A percentile compares a stretch with the other conserved stretches of the same genome.
phyloP scores from a whole-genome alignment of 2,888 invertebrate species.

The Coelogynopora nodosa region DNA sequence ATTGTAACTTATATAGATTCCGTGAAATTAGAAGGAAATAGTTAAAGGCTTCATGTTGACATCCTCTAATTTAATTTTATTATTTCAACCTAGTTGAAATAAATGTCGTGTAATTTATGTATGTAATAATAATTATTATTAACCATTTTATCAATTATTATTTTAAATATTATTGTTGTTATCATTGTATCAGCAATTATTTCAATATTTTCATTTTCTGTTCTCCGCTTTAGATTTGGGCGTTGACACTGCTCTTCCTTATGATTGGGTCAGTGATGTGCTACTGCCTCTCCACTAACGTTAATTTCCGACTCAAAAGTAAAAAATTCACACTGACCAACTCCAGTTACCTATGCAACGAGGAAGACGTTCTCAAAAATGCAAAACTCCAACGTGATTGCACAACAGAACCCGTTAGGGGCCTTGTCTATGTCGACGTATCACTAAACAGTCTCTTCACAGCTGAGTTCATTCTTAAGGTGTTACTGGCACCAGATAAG shows the following conservation, averaged over 20 bases:
- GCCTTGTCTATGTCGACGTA: constrained; percentile 54
- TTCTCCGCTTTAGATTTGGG: constrained; percentile 44
- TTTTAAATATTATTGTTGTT: too few relatives aligned
- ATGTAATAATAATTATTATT: too few relatives aligned
- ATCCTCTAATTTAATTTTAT: too few relatives aligned
- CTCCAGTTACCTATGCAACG: constrained; percentile 37
- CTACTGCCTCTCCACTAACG: constrained; percentile 45
- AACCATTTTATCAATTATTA: too few relatives aligned
- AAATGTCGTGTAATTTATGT: too few relatives aligned
- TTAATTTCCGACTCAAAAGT: constrained; percentile 35
- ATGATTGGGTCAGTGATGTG: constrained; percentile 47
- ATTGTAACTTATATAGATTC: too few relatives aligned
- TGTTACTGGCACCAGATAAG: constrained; percentile 45
- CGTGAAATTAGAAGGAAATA: too few relatives aligned
- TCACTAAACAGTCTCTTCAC: constrained; percentile 56
- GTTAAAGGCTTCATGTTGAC: too few relatives aligned
- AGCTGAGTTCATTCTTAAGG: constrained; percentile 53
- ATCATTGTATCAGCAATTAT: neutral
- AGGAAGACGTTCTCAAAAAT: constrained; percentile 34
- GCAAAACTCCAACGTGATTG: constrained; percentile 45
- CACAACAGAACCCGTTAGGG: constrained; percentile 41
- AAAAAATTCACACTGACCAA: constrained; percentile 32
- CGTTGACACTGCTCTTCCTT: constrained; percentile 41
- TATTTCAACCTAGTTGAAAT: too few relatives aligned
- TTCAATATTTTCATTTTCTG: too few relatives aligned